These are phyloP conservation scores for Noctua comes DNA, from an alignment of 2,888 invertebrate species.

Conservation along the genomic window DNA sequence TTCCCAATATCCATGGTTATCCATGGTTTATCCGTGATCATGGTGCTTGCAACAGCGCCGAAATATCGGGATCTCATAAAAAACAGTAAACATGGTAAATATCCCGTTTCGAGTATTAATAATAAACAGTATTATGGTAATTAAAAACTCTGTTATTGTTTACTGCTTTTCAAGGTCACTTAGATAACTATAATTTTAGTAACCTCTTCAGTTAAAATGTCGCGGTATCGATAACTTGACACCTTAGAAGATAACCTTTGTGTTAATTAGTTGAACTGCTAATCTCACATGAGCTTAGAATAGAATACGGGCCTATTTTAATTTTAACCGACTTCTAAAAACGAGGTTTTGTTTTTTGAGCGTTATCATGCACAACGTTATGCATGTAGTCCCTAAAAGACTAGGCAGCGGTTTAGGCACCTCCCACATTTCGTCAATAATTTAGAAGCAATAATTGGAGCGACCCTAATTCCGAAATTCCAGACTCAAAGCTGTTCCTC, in stretches of 20 bases:
- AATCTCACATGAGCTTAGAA: not conserved
- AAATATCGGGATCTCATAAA: too few relatives aligned
- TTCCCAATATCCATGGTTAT: too few relatives aligned
- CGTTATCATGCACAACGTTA: not conserved
- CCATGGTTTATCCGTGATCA: too few relatives aligned
- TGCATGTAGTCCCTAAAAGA: not conserved
- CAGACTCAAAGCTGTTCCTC: not conserved
- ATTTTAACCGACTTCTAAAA: not conserved
- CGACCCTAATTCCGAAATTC: not conserved
- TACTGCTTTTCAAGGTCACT: slow-evolving; percentile 11
- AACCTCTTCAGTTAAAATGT: slow-evolving; percentile 19
- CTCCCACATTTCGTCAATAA: not conserved
- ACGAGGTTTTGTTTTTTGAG: not conserved
- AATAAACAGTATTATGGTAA: too few relatives aligned
- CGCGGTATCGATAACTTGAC: slow-evolving; percentile 1
- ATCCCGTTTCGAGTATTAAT: too few relatives aligned
- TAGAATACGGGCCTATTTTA: not conserved
- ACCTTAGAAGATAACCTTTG: slow-evolving; percentile 13
- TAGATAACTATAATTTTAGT: slow-evolving; percentile 16
- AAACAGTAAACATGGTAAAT: too few relatives aligned
- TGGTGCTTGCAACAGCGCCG: too few relatives aligned
- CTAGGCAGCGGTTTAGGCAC: not conserved
- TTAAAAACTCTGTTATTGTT: slow-evolving; percentile 4
- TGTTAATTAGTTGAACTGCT: slow-evolving; percentile 7
- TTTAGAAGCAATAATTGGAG: not conserved